A percentile compares a stretch with the other conserved stretches of the same genome.
Conservation (phyloP, 2,113 vertebrate species). For the Neoarius graeffei region DNA sequence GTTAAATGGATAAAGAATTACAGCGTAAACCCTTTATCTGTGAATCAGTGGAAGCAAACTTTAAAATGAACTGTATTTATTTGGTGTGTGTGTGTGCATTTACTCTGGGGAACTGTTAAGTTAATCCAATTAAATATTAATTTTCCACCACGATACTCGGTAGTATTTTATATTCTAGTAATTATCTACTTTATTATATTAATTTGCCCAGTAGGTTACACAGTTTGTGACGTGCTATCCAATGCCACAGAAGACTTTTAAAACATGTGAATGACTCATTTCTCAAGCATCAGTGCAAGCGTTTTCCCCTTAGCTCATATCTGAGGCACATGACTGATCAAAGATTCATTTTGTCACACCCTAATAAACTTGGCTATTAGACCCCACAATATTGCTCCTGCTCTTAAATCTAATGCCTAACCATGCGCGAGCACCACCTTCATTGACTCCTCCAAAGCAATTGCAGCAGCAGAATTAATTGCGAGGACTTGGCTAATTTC, state of each 20-base stretch:
- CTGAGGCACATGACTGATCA: constrained; percentile 17
- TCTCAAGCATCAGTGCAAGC: neutral
- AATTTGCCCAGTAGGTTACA: constrained; percentile 6
- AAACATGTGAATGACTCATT: neutral
- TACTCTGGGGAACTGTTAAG: constrained; percentile 1
- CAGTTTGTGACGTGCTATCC: neutral
- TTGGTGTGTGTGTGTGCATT: neutral
- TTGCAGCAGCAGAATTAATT: constrained; percentile 52
- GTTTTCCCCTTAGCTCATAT: neutral
- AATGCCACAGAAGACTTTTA: neutral
- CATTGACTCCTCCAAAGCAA: constrained; percentile 9
- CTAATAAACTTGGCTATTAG: constrained; percentile 39
- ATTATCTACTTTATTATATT: constrained; percentile 21
- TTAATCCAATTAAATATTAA: constrained; percentile 31
- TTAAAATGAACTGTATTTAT: neutral
- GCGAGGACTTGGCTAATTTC: constrained; percentile 46
- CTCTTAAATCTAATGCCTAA: constrained; percentile 53
- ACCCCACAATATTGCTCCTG: constrained; percentile 1
- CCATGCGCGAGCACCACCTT: constrained; percentile 15
- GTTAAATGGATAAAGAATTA: neutral
- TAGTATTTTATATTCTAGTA: constrained; percentile 1
- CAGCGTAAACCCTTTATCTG: neutral
- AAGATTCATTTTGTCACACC: constrained; percentile 33
- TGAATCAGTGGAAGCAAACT: neutral
- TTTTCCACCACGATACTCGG: constrained; percentile 7